A percentile compares a stretch with the other conserved stretches of the same genome.
phyloP scores from a whole-genome alignment of 2,888 invertebrate species.

The Tolmerus cingulatus region DNA sequence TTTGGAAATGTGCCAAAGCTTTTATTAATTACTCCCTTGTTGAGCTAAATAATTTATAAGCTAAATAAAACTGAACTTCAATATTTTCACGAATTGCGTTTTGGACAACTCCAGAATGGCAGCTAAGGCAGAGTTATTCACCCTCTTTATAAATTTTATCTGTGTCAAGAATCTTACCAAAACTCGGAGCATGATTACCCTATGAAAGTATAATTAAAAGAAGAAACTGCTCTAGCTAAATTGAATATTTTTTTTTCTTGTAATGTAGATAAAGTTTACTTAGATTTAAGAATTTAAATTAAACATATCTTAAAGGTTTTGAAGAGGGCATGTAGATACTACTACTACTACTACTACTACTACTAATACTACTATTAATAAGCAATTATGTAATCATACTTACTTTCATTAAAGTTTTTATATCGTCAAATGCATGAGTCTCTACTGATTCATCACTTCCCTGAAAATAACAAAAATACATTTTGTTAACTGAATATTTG shows the following conservation, averaged over 20 bases:
- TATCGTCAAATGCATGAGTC: conserved; percentile 70
- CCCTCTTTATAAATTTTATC: neutral
- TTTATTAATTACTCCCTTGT: neutral
- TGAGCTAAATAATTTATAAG: neutral
- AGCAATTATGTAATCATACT: no score
- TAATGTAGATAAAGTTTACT: no score
- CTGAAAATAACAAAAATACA: conserved; percentile 58
- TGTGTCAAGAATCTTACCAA: neutral
- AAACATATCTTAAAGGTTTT: no score
- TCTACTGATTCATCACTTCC: conserved; percentile 72
- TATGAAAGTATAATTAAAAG: neutral
- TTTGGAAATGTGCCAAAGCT: neutral
- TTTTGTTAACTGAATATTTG: neutral
- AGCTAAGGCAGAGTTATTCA: neutral
- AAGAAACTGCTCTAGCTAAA: neutral
- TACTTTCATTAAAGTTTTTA: conserved; percentile 72
- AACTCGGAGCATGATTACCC: neutral
- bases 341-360: no score
- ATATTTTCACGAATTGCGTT: neutral
- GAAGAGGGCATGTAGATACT: no score
- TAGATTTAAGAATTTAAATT: no score
- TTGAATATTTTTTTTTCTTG: neutral
- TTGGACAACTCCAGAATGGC: neutral
- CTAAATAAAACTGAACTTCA: neutral
- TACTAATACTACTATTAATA: no score